Conservation (phyloP, 2,888 invertebrate species). For the Agapostemon virescens region DNA sequence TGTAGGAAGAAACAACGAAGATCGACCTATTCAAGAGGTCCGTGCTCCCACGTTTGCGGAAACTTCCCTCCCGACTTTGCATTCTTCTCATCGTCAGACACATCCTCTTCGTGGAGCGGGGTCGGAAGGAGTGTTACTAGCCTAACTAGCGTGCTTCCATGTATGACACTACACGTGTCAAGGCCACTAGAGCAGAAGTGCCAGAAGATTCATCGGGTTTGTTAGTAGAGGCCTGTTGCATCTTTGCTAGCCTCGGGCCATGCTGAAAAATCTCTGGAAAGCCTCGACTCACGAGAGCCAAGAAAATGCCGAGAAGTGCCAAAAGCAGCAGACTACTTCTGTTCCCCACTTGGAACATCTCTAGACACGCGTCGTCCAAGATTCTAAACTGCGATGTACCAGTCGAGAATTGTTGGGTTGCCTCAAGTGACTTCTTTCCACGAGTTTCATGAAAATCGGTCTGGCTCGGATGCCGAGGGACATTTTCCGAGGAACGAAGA, state of each 20-base stretch:
- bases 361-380: conserved; percentile 50
- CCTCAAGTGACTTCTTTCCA: conserved; percentile 8
- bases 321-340: conserved; percentile 60
- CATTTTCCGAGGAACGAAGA: background rate
- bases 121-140: conserved; percentile 58
- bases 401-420: background rate
- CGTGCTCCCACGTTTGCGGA: conserved; percentile 7
- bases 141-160: conserved; percentile 78
- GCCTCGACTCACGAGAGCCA: conserved; percentile 35
- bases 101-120: conserved; percentile 32
- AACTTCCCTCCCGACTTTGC: conserved; percentile 39
- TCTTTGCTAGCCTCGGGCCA: conserved; percentile 76
- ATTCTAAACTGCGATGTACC: conserved; percentile 51
- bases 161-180: conserved; percentile 79
- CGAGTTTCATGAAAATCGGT: background rate
- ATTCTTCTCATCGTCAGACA: conserved; percentile 45
- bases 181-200: conserved; percentile 79
- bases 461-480: background rate
- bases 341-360: conserved; percentile 48
- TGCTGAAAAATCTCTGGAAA: conserved; percentile 67
- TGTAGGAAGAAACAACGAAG: background rate
- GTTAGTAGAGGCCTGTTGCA: conserved; percentile 79
- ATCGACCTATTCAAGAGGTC: background rate
- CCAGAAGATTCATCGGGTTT: conserved; percentile 76
- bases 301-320: conserved; percentile 62